Conservation (phyloP, 2,113 vertebrate species). For the Pardalotus punctatus region DNA sequence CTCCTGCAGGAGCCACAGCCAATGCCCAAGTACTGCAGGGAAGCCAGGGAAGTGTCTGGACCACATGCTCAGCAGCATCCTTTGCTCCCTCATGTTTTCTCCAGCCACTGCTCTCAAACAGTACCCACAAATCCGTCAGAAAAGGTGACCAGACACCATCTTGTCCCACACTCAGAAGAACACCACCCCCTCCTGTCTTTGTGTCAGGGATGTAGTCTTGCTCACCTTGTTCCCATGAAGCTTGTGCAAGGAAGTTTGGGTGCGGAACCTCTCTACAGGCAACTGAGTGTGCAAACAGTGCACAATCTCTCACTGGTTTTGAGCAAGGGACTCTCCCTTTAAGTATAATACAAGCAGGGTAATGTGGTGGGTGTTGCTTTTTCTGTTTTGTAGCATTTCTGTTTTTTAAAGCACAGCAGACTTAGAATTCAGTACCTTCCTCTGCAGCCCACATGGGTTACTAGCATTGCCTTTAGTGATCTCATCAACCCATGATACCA, state of each 20-base stretch:
- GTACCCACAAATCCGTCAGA: not conserved
- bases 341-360: not conserved
- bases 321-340: not conserved
- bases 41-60: not conserved
- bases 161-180: not conserved
- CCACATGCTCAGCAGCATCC: not conserved
- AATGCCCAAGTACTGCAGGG: not conserved
- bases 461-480: not conserved
- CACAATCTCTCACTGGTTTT: not conserved
- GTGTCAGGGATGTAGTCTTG: rapidly evolving
- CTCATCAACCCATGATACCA: not conserved
- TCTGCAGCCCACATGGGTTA: not conserved
- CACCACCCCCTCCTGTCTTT: not conserved
- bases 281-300: not conserved
- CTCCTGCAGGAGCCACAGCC: not conserved
- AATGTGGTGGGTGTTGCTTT: not conserved
- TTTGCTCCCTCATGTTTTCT: not conserved
- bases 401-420: not conserved
- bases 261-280: not conserved
- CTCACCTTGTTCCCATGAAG: not conserved
- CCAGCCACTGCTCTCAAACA: not conserved
- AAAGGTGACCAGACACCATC: not conserved
- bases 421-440: not conserved
- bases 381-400: not conserved
- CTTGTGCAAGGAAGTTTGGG: not conserved